Conservation (phyloP, 2,888 invertebrate species). For the Agonopterix alstromeriana region DNA sequence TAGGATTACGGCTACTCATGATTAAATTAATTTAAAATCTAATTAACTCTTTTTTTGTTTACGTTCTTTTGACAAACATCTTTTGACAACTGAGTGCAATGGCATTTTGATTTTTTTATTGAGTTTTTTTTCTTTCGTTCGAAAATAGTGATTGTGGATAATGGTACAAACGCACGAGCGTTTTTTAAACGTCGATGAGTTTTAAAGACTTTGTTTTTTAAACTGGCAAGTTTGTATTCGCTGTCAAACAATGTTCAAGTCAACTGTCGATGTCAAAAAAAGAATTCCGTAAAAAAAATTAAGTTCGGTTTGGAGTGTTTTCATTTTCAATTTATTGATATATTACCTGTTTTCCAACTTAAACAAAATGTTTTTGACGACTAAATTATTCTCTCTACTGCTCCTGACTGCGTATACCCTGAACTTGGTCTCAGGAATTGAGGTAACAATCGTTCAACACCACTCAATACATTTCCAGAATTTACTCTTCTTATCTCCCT, state of each 20-base stretch:
- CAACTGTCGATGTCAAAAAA: slow-evolving; percentile 8
- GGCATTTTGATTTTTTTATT: too few relatives aligned
- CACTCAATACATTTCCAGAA: too few relatives aligned
- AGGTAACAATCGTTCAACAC: slow-evolving; percentile 4
- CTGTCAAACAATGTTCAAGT: not conserved
- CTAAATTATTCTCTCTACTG: not conserved
- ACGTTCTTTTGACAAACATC: slow-evolving; percentile 37
- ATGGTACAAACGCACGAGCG: too few relatives aligned
- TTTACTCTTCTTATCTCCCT: not conserved
- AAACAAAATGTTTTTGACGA: slow-evolving; percentile 3
- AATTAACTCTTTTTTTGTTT: slow-evolving; percentile 29
- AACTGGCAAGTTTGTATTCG: too few relatives aligned
- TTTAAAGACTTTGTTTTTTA: too few relatives aligned
- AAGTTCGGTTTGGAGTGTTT: not conserved
- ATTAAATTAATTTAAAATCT: slow-evolving; percentile 32
- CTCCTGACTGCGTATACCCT: not conserved
- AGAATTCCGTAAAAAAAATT: too few relatives aligned
- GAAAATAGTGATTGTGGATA: too few relatives aligned
- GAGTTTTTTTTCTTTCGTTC: too few relatives aligned
- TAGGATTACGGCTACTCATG: slow-evolving; percentile 86
- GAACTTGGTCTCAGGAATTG: slow-evolving; percentile 2
- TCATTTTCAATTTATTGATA: not conserved
- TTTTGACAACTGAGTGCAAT: not conserved
- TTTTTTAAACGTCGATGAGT: too few relatives aligned
- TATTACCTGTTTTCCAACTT: not conserved